Evolutionary conservation across 2,797 vertebrate genomes (phyloP), one percentile per base, ranked within the genome.

Genomic region (Enoplosus armatus): DNA sequence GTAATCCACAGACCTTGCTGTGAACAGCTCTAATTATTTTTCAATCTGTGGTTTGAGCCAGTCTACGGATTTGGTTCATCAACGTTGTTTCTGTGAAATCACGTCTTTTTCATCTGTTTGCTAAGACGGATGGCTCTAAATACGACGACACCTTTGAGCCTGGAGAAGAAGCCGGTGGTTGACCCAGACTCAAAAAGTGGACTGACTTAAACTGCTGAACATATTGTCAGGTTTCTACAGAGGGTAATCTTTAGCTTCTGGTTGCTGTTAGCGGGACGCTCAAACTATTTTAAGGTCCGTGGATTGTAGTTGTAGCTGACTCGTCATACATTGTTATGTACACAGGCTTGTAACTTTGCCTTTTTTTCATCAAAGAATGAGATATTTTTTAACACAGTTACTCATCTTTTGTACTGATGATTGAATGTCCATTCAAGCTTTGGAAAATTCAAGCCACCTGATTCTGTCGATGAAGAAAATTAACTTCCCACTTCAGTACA

Each of bases 381-480:
- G 43, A 62, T 63, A 53, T 74, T 70, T 82, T n/a, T n/a, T n/a
- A n/a, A n/a, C n/a, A n/a, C n/a, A n/a, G n/a, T n/a, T n/a, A n/a
- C n/a, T 48, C 61, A 73, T 78, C 53, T 61, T 56, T 64, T 63
- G 26, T 50, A 35, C 26, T 60, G 41, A 75, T 67, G 47, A 83
- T 43, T 54, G 83, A 26, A 69, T 60, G 54, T 59, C 54, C 59
- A 58, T 77, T 83, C 51, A 75, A 39, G 55, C 35, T 29, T 73
- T 85, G 81, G 80, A 85, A 48, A 81, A 66, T 48, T 20, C 27
- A 24, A 80, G 27, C 55, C 24, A 65, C 10, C n/a, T 61, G 39
- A 83, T 48, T 22, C 35, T 15, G 54, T 73, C 41, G 27, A 6
- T 51, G 29, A 15, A 54, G 54, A 75, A 54, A 60, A 48, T 64